Conservation (phyloP, 1,140 invertebrate genomes). For the Odontomachus brunneus region DNA sequence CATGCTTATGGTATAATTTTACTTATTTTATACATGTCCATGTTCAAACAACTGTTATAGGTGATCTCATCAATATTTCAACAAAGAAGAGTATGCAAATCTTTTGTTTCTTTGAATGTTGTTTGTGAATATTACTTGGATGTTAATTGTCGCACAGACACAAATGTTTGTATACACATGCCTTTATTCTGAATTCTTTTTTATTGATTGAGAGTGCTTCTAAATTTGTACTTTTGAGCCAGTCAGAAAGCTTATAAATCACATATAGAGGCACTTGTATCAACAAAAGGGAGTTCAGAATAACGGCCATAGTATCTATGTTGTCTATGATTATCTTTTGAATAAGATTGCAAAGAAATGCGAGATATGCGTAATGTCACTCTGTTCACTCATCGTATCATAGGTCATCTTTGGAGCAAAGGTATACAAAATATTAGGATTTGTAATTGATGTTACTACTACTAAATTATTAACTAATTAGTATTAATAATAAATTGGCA, state of each 20-base stretch:
- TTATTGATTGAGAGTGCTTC: no score
- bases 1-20: conserved; percentile 18
- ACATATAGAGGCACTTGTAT: no score
- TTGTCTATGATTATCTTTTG: no score
- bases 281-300: no score
- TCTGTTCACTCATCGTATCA: not conserved
- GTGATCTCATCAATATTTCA: not conserved
- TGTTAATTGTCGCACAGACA: not conserved
- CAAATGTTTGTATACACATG: no score
- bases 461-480: not conserved
- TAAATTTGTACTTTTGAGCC: no score
- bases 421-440: not conserved
- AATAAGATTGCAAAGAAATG: not conserved
- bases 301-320: no score
- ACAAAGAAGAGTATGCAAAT: not conserved
- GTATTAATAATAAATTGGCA: conserved; percentile 13
- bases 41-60: not conserved
- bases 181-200: no score
- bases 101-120: not conserved
- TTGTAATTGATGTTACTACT: conserved; percentile 18
- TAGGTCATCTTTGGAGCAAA: not conserved
- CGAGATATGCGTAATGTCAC: not conserved
- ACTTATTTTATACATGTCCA: not conserved
- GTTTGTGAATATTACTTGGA: conserved; percentile 6
- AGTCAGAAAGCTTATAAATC: no score